Evolutionary conservation across 2,113 vertebrate species (phyloP).

Genomic region (Syngnathus floridae): DNA sequence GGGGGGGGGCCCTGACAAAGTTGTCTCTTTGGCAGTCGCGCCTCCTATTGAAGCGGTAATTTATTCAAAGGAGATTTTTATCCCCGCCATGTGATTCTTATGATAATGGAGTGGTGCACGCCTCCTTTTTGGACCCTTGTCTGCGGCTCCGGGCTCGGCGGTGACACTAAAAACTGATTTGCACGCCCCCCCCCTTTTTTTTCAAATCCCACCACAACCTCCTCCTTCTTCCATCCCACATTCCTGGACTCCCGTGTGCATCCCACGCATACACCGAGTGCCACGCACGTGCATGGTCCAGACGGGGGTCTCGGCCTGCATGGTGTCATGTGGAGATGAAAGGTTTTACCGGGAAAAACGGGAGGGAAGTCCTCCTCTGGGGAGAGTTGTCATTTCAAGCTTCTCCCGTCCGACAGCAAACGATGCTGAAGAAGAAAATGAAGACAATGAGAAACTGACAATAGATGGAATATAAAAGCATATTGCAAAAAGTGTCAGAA

Average conservation of each 20-base stretch:
- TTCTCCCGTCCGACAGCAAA: not conserved
- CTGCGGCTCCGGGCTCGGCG: conserved; percentile 67
- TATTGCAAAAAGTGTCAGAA: too few relatives aligned
- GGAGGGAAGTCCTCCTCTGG: not conserved
- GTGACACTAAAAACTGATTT: conserved; percentile 77
- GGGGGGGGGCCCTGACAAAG: conserved; percentile 64
- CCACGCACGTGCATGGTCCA: conserved; percentile 62
- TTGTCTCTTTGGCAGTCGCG: conserved; percentile 79
- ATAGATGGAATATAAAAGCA: too few relatives aligned
- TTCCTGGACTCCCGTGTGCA: conserved; percentile 72
- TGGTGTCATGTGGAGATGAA: conserved; percentile 9
- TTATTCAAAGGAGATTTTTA: conserved; percentile 83
- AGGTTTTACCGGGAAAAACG: not conserved
- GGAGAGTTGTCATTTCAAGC: not conserved
- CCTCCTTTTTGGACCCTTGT: conserved; percentile 62
- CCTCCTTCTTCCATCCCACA: conserved; percentile 44
- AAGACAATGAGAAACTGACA: not conserved
- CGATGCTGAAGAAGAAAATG: not conserved
- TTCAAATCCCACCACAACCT: not conserved
- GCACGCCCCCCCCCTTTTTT: conserved; percentile 64
- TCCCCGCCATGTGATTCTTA: conserved; percentile 75
- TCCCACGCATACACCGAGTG: conserved; percentile 62
- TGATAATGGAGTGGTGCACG: conserved; percentile 70
- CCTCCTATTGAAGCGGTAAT: conserved; percentile 78
- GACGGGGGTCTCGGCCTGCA: conserved; percentile 49